phyloP scores from a whole-genome alignment of 2,888 invertebrate genomes.

The Dolomedes plantarius region DNA sequence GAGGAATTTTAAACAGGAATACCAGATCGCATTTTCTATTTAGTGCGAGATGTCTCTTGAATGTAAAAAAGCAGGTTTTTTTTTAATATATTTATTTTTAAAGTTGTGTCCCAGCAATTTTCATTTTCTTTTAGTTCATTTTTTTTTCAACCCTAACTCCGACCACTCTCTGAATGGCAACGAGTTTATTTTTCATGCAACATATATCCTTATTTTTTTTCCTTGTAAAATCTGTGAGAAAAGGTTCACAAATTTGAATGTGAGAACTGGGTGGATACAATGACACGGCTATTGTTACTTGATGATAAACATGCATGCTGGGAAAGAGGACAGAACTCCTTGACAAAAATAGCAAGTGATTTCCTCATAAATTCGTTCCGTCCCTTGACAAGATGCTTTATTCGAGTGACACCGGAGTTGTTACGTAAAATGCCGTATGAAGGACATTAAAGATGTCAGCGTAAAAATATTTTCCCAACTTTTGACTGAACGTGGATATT shows the following conservation, averaged over 20 bases:
- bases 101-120: conserved; percentile 4
- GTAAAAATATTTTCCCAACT: too few relatives aligned
- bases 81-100: too few relatives aligned
- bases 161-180: conserved; percentile 57
- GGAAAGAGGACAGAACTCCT: not conserved
- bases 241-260: not conserved
- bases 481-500: too few relatives aligned
- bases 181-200: conserved; percentile 18
- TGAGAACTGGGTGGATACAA: not conserved
- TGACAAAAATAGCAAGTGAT: not conserved
- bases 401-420: not conserved
- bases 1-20: conserved; percentile 62
- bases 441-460: not conserved
- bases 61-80: conserved; percentile 51
- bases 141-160: not conserved
- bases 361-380: not conserved
- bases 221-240: not conserved
- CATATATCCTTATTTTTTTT: too few relatives aligned
- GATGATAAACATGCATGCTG: not conserved
- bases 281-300: not conserved
- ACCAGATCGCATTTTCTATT: conserved; percentile 60
- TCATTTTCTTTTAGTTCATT: conserved; percentile 22
- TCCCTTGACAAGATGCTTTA: not conserved
- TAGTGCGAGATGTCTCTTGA: conserved; percentile 40
- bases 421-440: not conserved